Percentiles rank a stretch among this genome's conserved stretches.
Evolutionary conservation across 2,113 vertebrate genomes (phyloP).

Genomic region (Corythornis cristatus): DNA sequence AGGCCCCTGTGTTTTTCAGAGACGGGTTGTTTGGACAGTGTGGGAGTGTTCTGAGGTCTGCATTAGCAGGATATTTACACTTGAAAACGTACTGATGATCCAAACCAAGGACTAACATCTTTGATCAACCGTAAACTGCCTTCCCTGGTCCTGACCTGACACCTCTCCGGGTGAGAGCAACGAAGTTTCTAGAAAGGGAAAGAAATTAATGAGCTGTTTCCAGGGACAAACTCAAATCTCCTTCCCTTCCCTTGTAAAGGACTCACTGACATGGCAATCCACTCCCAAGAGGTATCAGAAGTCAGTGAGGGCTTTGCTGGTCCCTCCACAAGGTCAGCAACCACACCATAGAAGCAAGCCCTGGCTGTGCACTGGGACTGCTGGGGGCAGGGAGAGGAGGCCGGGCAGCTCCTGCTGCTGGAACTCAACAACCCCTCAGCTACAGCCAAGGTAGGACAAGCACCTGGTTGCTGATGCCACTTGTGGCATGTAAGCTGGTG

Average conservation of each 20-base stretch:
- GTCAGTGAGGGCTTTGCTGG: background rate
- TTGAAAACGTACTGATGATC: conserved; percentile 56
- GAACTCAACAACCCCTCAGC: background rate
- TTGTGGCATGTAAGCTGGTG: background rate
- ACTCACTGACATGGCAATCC: background rate
- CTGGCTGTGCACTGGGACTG: background rate
- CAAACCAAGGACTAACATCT: conserved; percentile 44
- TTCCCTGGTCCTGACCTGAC: conserved; percentile 52
- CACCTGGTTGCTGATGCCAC: background rate
- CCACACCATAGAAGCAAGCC: background rate
- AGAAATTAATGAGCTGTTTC: conserved; percentile 42
- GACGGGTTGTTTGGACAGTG: conserved; percentile 63
- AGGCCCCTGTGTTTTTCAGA: conserved; percentile 59
- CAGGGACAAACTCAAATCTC: conserved; percentile 5
- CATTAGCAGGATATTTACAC: conserved; percentile 71
- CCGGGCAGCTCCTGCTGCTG: background rate
- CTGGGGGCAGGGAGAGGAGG: accelerated
- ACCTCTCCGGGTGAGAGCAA: conserved; percentile 35
- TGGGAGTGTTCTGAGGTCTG: conserved; percentile 52
- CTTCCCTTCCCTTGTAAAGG: background rate
- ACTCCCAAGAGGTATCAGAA: background rate
- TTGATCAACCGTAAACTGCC: conserved; percentile 55
- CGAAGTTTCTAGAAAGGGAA: background rate
- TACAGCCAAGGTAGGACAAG: background rate
- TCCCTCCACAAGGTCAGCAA: background rate